Conservation (phyloP, 1,140 invertebrate genomes). For the Anoplophora glabripennis region DNA sequence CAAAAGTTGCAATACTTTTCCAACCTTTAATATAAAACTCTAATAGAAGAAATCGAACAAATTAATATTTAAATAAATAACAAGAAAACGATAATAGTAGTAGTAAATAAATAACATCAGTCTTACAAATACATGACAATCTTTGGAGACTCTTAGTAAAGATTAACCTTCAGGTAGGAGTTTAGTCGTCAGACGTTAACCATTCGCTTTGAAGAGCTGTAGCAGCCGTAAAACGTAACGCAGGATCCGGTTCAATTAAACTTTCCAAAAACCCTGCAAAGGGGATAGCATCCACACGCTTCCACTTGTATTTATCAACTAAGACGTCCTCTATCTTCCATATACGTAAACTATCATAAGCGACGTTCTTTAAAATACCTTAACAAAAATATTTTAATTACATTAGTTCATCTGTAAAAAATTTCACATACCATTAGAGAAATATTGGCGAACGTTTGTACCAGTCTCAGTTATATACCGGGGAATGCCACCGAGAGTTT, state of each 20-base stretch:
- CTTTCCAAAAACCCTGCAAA: slow-evolving; percentile 91
- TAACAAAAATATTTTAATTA: slow-evolving; percentile 28
- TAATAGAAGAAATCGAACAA: slow-evolving; percentile 14
- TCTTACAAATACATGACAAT: no score
- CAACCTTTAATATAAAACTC: slow-evolving; percentile 18
- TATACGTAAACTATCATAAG: slow-evolving; percentile 75
- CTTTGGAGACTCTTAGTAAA: no score
- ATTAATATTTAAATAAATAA: slow-evolving; percentile 3
- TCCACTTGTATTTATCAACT: slow-evolving; percentile 95
- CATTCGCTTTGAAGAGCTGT: slow-evolving; percentile 90
- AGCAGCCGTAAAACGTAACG: slow-evolving; percentile 83
- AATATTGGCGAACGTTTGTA: slow-evolving; percentile 45
- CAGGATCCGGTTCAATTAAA: slow-evolving; percentile 92
- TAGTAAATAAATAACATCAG: no score
- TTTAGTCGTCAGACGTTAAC: slow-evolving; percentile 53
- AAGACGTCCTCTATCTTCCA: slow-evolving; percentile 91
- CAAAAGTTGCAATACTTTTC: slow-evolving; percentile 1
- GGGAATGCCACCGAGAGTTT: slow-evolving; percentile 94
- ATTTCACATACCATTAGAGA: slow-evolving; percentile 29
- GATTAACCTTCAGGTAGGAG: no score
- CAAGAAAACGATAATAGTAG: no score
- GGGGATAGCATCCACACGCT: slow-evolving; percentile 74
- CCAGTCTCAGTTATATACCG: slow-evolving; percentile 84
- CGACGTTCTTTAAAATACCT: slow-evolving; percentile 84
- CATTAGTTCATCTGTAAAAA: background rate